Base-by-base conservation (phyloP, 2,113 vertebrate genomes). In the Pteropus alecto region DNA sequence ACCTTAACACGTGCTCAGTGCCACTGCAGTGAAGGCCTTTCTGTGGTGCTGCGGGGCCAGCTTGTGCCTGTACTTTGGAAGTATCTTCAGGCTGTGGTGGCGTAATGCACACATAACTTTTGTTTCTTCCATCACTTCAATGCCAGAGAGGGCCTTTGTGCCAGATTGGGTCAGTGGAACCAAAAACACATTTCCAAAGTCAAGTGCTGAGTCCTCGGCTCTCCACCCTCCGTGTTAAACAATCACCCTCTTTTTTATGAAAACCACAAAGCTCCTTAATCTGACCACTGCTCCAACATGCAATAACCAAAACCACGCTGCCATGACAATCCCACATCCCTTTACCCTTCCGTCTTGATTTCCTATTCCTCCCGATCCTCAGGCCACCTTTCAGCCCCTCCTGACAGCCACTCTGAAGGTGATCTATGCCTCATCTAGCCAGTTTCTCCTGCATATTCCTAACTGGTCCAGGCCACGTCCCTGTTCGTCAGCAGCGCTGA, bases 271-370 rank as follows among this genome's bases (percentile, higher is more conserved):
- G 28, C 33, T 33, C 43, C 28, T 74, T 33, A 33, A 76, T 33
- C 28, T 76, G 73, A 19, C 15, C 43, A 19, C 30, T 48, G 73
- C 43, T 51, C 73, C 26, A 76, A 9, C 28, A 48, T 11, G 73
- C 43, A 18, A 12, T 2, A 33, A 43, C 28, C 73, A 19, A 33
- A 33, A 19, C 22, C 46, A 33, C 15, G 10, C 5, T 1, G 30
- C 9, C 9, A 10, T 12, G 10, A n/a, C 46, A 16, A 19, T 21
- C 28, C 18, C 30, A 3, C 0, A 2, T 8, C 8, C 74, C 30
- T 77, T 33, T 21, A n/a, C 48, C 26, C 18, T 15, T 48, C 28
- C 15, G 5, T 48, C 43, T 28, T 46, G 71, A 18, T 48, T 30
- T 48, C 73, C 8, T 48, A n/a, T 33, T 13, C 16, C 74, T 77